These are phyloP conservation scores for Huso huso DNA, from an alignment of 2,797 vertebrate genomes.

Conservation along the genomic window DNA sequence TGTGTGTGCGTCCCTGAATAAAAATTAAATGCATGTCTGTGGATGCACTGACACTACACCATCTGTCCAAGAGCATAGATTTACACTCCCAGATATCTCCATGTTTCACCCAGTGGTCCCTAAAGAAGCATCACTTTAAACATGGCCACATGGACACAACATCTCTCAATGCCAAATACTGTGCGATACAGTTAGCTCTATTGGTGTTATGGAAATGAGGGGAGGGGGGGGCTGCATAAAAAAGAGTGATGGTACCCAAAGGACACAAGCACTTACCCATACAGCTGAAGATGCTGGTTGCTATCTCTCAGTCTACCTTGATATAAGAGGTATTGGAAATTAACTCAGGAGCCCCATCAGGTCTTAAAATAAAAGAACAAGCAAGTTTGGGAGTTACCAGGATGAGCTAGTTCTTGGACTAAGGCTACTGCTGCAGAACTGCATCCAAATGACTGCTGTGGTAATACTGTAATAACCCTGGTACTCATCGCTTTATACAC, in stretches of 20 bases:
- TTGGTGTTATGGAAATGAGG: slow-evolving; percentile 49
- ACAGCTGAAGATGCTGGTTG: slow-evolving; percentile 54
- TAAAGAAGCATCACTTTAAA: slow-evolving; percentile 64
- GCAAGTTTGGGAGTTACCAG: no score
- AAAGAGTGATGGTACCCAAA: slow-evolving; percentile 36
- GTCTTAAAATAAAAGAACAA: slow-evolving; percentile 5
- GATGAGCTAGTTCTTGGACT: no score
- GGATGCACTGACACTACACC: slow-evolving; percentile 54
- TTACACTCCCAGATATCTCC: slow-evolving; percentile 69
- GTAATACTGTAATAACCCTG: no score
- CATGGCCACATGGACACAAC: slow-evolving; percentile 56
- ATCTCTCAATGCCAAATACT: slow-evolving; percentile 65
- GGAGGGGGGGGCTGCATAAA: background rate
- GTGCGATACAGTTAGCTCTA: slow-evolving; percentile 41
- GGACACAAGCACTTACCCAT: slow-evolving; percentile 49
- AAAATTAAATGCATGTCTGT: slow-evolving; percentile 64
- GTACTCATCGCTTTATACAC: no score
- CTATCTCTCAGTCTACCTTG: slow-evolving; percentile 54
- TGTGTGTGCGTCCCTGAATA: slow-evolving; percentile 50
- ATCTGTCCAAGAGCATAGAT: slow-evolving; percentile 59
- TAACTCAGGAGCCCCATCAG: slow-evolving; percentile 54
- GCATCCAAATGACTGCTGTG: no score
- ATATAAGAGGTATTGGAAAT: slow-evolving; percentile 71
- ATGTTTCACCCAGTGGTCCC: slow-evolving; percentile 66
- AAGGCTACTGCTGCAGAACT: no score